These are phyloP conservation scores for Muscicapa striata DNA, from an alignment of 2,797 vertebrate species.

Conservation along the genomic window DNA sequence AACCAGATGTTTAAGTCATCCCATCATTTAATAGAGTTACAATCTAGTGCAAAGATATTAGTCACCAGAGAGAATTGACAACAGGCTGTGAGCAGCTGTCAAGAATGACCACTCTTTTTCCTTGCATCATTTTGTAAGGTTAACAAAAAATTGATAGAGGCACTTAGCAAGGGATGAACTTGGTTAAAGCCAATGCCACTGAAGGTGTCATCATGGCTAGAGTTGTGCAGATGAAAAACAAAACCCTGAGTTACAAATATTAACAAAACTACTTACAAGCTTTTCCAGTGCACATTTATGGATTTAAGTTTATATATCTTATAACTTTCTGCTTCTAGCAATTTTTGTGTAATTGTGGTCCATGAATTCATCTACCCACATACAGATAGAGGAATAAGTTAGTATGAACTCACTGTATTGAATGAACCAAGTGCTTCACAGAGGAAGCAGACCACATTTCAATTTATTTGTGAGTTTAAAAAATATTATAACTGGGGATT, in stretches of 20 bases:
- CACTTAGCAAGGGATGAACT: not conserved
- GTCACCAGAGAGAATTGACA: not conserved
- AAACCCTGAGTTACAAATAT: not conserved
- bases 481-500: not conserved
- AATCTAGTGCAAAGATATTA: not conserved
- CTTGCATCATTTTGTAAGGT: not conserved
- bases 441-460: not conserved
- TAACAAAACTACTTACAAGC: not conserved
- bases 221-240: not conserved
- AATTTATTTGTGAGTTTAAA: not conserved
- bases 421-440: not conserved
- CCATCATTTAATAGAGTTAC: not conserved
- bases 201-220: not conserved
- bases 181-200: not conserved
- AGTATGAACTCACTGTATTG: not conserved
- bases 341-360: not conserved
- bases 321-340: not conserved
- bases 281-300: not conserved
- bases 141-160: not conserved
- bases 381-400: not conserved
- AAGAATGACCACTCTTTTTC: not conserved
- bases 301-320: not conserved
- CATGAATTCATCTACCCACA: not conserved
- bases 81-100: not conserved
- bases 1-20: not conserved